Evolutionary conservation across 1,140 invertebrate genomes (phyloP).

Genomic region (Stenopsyche tienmushanensis): DNA sequence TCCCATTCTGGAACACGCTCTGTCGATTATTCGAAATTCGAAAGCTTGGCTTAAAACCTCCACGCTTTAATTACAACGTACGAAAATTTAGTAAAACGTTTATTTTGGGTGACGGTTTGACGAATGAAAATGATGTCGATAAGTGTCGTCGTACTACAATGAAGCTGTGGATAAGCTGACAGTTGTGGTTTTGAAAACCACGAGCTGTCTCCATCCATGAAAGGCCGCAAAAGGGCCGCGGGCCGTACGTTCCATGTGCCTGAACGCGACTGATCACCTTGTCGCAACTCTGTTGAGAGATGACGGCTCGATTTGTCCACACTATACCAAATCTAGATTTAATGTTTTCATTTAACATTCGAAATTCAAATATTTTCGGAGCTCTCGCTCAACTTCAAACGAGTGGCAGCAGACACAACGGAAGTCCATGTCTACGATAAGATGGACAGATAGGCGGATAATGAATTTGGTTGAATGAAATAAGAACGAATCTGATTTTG

Average conservation of each 20-base stretch:
- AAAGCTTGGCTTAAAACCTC: not conserved
- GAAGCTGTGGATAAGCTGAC: slow-evolving; percentile 6
- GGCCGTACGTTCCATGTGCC: not conserved
- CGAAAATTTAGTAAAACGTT: too few relatives aligned
- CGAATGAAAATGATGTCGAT: not conserved
- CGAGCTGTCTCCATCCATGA: slow-evolving; percentile 9
- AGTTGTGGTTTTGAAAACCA: not conserved
- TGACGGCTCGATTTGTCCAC: not conserved
- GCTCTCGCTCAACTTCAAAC: too few relatives aligned
- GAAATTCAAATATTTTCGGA: too few relatives aligned
- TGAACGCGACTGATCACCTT: slow-evolving; percentile 11
- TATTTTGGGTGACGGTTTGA: not conserved
- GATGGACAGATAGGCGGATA: too few relatives aligned
- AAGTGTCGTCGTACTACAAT: not conserved
- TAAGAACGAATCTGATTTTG: too few relatives aligned
- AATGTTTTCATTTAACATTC: too few relatives aligned
- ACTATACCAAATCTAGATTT: too few relatives aligned
- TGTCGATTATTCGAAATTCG: not conserved
- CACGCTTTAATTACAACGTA: not conserved
- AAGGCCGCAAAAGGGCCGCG: slow-evolving; percentile 11
- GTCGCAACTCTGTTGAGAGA: slow-evolving; percentile 6
- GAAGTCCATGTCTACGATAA: too few relatives aligned
- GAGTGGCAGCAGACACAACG: too few relatives aligned
- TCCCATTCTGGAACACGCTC: not conserved
- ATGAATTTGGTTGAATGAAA: too few relatives aligned